A percentile compares a stretch with the other conserved stretches of the same genome.
phyloP scores from a whole-genome alignment of 1,140 invertebrate genomes.

The Drosophila kikkawai region DNA sequence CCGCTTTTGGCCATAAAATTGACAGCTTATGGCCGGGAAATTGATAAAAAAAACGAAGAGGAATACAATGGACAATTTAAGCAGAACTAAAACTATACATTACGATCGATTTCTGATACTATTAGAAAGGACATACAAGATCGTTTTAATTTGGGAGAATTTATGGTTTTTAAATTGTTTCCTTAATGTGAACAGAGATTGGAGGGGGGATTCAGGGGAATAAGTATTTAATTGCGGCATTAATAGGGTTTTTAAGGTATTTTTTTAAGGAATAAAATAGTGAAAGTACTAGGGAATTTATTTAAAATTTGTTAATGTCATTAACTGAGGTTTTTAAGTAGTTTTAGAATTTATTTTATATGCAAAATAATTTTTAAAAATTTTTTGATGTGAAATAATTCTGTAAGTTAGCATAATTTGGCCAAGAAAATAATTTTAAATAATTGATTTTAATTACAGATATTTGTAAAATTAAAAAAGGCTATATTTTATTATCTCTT shows the following conservation, averaged over 20 bases:
- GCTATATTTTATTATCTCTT: too few relatives aligned
- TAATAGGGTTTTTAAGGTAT: not conserved
- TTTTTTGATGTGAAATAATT: too few relatives aligned
- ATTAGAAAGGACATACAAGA: conserved; percentile 13
- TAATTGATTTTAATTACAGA: too few relatives aligned
- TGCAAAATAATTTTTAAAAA: too few relatives aligned
- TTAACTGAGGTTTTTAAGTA: not conserved
- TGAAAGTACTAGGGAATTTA: too few relatives aligned
- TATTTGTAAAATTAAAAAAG: too few relatives aligned
- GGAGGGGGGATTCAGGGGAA: not conserved
- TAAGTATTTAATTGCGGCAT: not conserved
- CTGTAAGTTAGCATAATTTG: too few relatives aligned
- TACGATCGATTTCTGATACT: conserved; percentile 59
- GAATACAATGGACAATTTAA: conserved; percentile 42
- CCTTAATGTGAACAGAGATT: not conserved
- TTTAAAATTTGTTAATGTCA: too few relatives aligned
- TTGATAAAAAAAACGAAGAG: conserved; percentile 59
- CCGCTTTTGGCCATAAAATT: conserved; percentile 78
- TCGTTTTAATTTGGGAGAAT: conserved; percentile 4
- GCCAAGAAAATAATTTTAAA: too few relatives aligned
- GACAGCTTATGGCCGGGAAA: conserved; percentile 77
- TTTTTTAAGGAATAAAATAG: too few relatives aligned
- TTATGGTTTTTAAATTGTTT: conserved; percentile 5
- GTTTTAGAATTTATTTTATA: too few relatives aligned
- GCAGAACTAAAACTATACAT: conserved; percentile 36